Base-by-base conservation (phyloP, 1,140 invertebrate genomes). In the Caerostris darwini region DNA sequence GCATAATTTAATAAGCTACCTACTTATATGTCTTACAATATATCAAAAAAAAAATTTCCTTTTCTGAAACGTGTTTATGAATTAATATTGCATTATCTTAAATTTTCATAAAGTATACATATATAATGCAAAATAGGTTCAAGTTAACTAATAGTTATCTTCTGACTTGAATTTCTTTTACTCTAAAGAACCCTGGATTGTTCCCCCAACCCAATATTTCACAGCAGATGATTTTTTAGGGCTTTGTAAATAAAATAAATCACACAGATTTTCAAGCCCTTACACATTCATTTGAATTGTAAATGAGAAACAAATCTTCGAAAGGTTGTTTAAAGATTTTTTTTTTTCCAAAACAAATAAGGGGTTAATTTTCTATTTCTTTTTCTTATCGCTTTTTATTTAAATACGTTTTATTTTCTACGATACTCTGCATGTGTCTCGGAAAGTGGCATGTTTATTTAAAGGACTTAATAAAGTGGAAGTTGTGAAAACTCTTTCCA, bases 201-300 rank as follows among this genome's bases (percentile, higher is more conserved):
- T 34, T 12, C 8, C 50, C 7, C 12, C 34, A 53, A 77, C 34
- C 34, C 71, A 77, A 77, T 77, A 77, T 77, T 77, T 77, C 50
- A 77, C 71, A 53, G 71, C 10, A 53, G 7, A 77, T 77, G 19
- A 77, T 77, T 77, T 77, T 77, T 77, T 77, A 77, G 34, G 50
- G 34, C 4, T 77, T 34, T 53, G 71, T 14, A 77, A 77, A 77
- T 77, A 77, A 77, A 77, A 77, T 77, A 77, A 77, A 77, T 77
- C 71, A 77, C 10, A 5, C 50, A 10, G 50, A 77, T 77, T 77
- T 77, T 77, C 71, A 12, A 7, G 8, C 50, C 34, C 69, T 34
- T 77, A 53, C 34, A 77, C 19, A 3, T 4, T 77, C 34, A 77
- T 77, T 77, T 77, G 69, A 77, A 77, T 77, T 77, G 69, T 34